Percentiles rank a stretch among this genome's conserved stretches.
These are phyloP conservation scores for Tetraneura akinire DNA, from an alignment of 1,140 invertebrate genomes.

Conservation along the genomic window DNA sequence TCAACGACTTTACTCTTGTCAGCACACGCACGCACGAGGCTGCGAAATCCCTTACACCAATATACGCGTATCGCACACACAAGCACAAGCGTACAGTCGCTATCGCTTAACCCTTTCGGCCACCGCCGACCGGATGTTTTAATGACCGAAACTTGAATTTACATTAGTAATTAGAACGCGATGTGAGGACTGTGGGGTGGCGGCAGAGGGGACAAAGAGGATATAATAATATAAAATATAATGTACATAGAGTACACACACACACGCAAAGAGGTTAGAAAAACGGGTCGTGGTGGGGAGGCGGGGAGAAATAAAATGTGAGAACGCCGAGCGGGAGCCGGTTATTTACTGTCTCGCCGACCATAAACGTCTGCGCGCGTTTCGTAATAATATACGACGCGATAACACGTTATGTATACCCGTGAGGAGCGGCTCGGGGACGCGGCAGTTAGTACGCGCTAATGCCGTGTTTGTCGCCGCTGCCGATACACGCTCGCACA, in stretches of 20 bases:
- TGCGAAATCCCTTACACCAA: conserved; percentile 40
- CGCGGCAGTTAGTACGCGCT: conserved; percentile 38
- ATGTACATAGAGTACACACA: not conserved
- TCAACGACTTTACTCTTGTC: conserved; percentile 49
- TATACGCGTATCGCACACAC: not conserved
- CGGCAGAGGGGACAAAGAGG: not conserved
- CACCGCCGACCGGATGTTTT: conserved; percentile 45
- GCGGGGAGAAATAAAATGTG: not conserved
- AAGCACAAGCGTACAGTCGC: too few relatives aligned
- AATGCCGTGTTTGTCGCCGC: conserved; percentile 47
- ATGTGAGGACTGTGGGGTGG: not conserved
- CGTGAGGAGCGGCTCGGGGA: not conserved
- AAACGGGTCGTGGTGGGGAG: not conserved
- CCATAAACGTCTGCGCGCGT: conserved; percentile 48
- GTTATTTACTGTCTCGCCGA: conserved; percentile 51
- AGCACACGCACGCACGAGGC: not conserved
- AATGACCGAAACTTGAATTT: conserved; percentile 46
- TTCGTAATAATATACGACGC: conserved; percentile 49
- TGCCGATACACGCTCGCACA: conserved; percentile 29
- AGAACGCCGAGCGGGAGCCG: not conserved
- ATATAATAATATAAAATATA: not conserved
- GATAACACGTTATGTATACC: conserved; percentile 51
- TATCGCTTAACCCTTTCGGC: conserved; percentile 24
- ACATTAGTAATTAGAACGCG: conserved; percentile 41
- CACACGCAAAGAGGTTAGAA: not conserved